phyloP scores from a whole-genome alignment of 2,797 vertebrate species.

The Semotilus atromaculatus region DNA sequence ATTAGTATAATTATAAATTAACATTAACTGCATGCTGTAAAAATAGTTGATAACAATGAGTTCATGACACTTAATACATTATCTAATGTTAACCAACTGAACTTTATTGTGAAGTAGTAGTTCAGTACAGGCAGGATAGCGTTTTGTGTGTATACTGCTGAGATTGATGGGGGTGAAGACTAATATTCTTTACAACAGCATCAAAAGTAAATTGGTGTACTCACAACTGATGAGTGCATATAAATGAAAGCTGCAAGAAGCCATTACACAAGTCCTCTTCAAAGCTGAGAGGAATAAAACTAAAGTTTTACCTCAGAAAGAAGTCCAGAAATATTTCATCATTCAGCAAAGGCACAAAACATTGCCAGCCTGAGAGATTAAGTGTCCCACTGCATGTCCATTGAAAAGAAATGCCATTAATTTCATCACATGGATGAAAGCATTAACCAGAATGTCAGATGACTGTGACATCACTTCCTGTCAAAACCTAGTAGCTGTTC shows the following conservation, averaged over 20 bases:
- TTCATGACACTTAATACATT: background rate
- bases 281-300: background rate
- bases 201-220: background rate
- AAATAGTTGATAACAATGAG: background rate
- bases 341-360: background rate
- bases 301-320: background rate
- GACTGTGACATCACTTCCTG: conserved; percentile 27
- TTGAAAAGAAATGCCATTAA: background rate
- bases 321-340: background rate
- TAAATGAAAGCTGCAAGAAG: background rate
- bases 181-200: background rate
- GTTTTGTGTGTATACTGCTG: background rate
- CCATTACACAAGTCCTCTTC: background rate
- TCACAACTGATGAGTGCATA: background rate
- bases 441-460: conserved; percentile 5
- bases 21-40: background rate
- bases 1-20: background rate
- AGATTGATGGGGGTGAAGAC: background rate
- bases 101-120: background rate
- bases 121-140: background rate
- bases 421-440: background rate
- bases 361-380: background rate
- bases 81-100: background rate
- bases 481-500: conserved; percentile 1
- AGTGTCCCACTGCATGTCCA: conserved; percentile 4